Base-by-base conservation (phyloP, 2,888 invertebrate genomes). In the Urechis unicinctus region DNA sequence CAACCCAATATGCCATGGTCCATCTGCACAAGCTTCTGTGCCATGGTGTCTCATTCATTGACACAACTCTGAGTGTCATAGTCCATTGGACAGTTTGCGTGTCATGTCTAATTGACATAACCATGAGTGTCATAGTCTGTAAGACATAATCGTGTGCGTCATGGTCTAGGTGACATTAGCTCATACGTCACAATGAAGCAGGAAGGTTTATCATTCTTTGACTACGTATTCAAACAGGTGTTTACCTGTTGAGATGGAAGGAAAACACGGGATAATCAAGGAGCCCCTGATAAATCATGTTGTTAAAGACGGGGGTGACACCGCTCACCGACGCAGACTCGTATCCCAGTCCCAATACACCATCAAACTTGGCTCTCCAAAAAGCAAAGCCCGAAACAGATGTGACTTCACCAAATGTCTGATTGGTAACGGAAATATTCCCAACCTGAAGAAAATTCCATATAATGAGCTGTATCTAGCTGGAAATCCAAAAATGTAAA, bases 321-420 rank as follows among this genome's bases (percentile, higher is more conserved):
- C 87, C 85, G 81, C 94, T 93, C 59, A 96, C 94, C 0, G 96
- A 84, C 71, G 98, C 95, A 29, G 85, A 85, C 66, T 83, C 83
- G 79, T 91, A 97, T 1, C 85, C 95, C 85, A 97, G 85, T 60
- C 97, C 97, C 53, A 98, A 84, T 73, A 98, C 97, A 59, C 98
- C 81, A 80, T 99, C 98, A 80, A 98, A 98, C 82, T 96, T 96
- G 61, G 96, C 98, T 46, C 95, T 95, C 29, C 98, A 91, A 81
- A 99, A 98, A 17, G 93, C 88, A 53, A 84, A 70, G 42, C 98
- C 97, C 0, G 97, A 97, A 81, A 98, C 95, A 69, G 86, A 86
- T 59, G 91, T 77, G 1, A 97, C 97, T 82, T 98, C 97, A 6
- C 93, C 97, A 81, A 98, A 98, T 28, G 91, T 91, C 82, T 96